These are phyloP conservation scores for Percopsis transmontana DNA, from an alignment of 2,113 vertebrate genomes.

Conservation along the genomic window DNA sequence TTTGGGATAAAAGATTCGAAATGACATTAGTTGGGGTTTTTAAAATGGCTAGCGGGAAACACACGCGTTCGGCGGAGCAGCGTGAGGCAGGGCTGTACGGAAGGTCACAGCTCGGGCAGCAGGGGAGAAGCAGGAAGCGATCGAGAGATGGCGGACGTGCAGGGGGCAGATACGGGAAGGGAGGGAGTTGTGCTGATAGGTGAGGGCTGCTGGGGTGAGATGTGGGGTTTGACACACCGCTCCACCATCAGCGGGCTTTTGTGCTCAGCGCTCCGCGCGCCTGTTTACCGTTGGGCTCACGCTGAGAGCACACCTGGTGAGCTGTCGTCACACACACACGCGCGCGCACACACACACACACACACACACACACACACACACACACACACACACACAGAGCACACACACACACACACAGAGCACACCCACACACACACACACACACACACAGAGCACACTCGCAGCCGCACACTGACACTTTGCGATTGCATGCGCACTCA, in stretches of 20 bases:
- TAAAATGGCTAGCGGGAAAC: too few species aligned
- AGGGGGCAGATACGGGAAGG: constrained; percentile 27
- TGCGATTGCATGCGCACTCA: not conserved
- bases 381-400: constrained; percentile 5
- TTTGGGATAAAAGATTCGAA: too few species aligned
- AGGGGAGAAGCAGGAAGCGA: not conserved
- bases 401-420: not conserved
- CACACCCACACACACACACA: not conserved
- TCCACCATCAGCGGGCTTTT: constrained; percentile 56
- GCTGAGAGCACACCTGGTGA: constrained; percentile 75
- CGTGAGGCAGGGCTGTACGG: too few species aligned
- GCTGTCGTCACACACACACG: constrained; percentile 58
- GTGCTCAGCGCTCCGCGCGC: constrained; percentile 62
- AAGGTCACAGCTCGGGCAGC: too few species aligned
- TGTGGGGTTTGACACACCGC: constrained; percentile 53
- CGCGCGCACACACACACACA: constrained; percentile 2
- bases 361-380: constrained; percentile 19
- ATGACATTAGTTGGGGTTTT: too few species aligned
- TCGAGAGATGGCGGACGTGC: constrained; percentile 16
- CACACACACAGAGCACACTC: not conserved
- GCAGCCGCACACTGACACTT: not conserved
- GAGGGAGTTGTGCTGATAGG: not conserved
- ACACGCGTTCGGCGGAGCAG: too few species aligned
- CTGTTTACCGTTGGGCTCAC: constrained; percentile 68
- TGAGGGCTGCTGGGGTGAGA: constrained; percentile 36